These are phyloP conservation scores for Chrysomela aeneicollis DNA, from an alignment of 2,888 invertebrate genomes.

Conservation along the genomic window DNA sequence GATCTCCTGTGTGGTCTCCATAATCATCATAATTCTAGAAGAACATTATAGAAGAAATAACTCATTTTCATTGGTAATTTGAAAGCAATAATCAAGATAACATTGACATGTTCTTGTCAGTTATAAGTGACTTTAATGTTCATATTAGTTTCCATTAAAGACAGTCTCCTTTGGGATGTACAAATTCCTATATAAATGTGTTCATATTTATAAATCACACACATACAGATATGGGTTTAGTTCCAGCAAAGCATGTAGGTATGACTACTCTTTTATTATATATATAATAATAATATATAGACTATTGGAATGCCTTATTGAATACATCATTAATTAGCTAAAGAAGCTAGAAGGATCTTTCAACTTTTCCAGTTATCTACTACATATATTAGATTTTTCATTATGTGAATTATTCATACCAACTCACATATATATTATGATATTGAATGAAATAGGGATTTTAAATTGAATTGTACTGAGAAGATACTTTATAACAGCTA, in stretches of 20 bases:
- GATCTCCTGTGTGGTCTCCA: slow-evolving; percentile 76
- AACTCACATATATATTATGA: too few relatives aligned
- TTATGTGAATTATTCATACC: too few relatives aligned
- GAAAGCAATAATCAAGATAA: slow-evolving; percentile 21
- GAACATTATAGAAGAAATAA: too few relatives aligned
- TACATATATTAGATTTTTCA: too few relatives aligned
- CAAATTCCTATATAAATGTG: slow-evolving; percentile 19
- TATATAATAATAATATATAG: not conserved
- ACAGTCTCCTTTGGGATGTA: slow-evolving; percentile 19
- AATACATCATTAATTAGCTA: too few relatives aligned
- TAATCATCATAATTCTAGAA: slow-evolving; percentile 64
- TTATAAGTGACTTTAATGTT: slow-evolving; percentile 21
- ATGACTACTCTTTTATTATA: slow-evolving; percentile 37
- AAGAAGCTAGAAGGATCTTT: too few relatives aligned
- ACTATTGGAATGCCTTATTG: too few relatives aligned
- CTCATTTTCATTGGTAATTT: too few relatives aligned
- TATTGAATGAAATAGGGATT: too few relatives aligned
- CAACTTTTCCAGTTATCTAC: too few relatives aligned
- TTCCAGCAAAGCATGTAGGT: slow-evolving; percentile 58
- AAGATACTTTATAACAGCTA: too few relatives aligned
- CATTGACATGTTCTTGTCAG: slow-evolving; percentile 15
- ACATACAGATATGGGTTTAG: slow-evolving; percentile 53
- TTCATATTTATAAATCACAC: slow-evolving; percentile 19
- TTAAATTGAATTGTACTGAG: too few relatives aligned
- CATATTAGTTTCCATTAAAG: slow-evolving; percentile 3